phyloP scores from a whole-genome alignment of 2,888 invertebrate species.

The Limnephilus lunatus region DNA sequence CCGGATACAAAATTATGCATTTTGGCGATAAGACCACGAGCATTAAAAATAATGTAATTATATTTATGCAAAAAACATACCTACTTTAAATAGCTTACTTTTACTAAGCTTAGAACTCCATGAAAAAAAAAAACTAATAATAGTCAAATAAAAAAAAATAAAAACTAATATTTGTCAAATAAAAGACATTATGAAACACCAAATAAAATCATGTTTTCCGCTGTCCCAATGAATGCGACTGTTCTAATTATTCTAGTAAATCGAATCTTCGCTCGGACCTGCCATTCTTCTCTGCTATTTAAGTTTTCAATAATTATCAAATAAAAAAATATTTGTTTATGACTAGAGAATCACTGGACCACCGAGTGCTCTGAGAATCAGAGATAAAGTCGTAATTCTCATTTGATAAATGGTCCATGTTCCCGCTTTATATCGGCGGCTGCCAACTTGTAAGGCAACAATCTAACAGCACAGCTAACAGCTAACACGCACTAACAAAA shows the following conservation, averaged over 20 bases:
- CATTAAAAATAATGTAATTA: too few species aligned
- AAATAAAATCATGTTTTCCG: not conserved
- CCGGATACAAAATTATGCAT: not conserved
- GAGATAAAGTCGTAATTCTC: conserved; percentile 41
- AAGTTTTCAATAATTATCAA: not conserved
- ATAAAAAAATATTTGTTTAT: not conserved
- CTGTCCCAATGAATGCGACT: not conserved
- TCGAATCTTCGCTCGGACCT: not conserved
- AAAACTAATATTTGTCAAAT: not conserved
- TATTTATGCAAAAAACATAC: too few species aligned
- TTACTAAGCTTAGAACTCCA: too few species aligned
- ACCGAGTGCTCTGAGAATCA: not conserved
- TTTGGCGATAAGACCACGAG: too few species aligned
- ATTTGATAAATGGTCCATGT: conserved; percentile 44
- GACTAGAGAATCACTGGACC: conserved; percentile 1
- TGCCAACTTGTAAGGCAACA: conserved; percentile 37
- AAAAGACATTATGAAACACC: not conserved
- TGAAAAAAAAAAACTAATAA: too few species aligned
- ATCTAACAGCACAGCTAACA: not conserved
- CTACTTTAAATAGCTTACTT: too few species aligned
- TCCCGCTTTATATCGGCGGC: conserved; percentile 39
- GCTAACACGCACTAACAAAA: conserved; percentile 43
- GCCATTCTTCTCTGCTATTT: not conserved
- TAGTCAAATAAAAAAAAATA: not conserved
- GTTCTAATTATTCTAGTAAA: not conserved